A percentile compares a stretch with the other conserved stretches of the same genome.
phyloP scores from a whole-genome alignment of 1,140 invertebrate genomes.

The Brachionus rotundiformis region DNA sequence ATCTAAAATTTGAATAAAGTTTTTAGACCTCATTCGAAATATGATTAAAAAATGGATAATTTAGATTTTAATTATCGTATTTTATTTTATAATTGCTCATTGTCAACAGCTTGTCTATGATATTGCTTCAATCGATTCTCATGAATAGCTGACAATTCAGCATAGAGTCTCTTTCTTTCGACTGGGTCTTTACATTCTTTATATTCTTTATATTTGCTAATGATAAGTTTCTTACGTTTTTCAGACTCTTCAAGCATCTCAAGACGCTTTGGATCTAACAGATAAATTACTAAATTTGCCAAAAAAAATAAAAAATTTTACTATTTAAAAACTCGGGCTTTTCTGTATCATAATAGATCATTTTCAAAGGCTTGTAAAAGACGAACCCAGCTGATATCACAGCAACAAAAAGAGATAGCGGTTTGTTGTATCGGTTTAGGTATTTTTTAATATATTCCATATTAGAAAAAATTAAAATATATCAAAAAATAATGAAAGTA shows the following conservation, averaged over 20 bases:
- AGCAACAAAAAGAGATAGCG: background rate
- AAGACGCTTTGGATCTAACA: constrained; percentile 3
- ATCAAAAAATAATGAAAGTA: background rate
- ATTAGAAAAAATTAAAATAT: background rate
- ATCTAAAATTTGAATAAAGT: background rate
- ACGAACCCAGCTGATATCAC: background rate
- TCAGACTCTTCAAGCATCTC: background rate
- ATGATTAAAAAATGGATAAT: background rate
- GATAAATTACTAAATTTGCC: background rate
- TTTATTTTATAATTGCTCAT: background rate
- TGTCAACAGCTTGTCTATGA: background rate
- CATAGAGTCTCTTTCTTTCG: constrained; percentile 22
- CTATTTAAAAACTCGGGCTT: constrained; percentile 9
- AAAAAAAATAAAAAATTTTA: background rate
- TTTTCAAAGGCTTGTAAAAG: constrained; percentile 16
- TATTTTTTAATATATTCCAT: constrained; percentile 7
- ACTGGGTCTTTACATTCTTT: constrained; percentile 12
- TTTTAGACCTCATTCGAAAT: background rate
- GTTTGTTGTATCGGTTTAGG: background rate
- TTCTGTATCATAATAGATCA: background rate
- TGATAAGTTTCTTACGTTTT: background rate
- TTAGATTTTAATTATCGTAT: background rate
- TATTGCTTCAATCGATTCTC: constrained; percentile 23
- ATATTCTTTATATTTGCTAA: constrained; percentile 7
- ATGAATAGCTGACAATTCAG: constrained; percentile 15